Conservation (phyloP, 2,888 invertebrate species). For the Heliconius sara region DNA sequence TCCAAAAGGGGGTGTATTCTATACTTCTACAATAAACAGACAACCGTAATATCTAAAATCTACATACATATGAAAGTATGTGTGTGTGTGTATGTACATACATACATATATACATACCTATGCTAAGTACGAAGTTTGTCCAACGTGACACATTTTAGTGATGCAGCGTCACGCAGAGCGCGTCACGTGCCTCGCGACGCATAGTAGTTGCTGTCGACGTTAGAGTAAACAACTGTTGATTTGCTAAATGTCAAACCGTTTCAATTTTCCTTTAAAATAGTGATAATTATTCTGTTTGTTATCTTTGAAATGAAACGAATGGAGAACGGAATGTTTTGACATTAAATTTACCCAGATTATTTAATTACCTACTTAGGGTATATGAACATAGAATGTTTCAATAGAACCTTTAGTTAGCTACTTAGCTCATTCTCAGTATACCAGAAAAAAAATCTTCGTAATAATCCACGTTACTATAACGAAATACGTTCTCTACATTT, state of each 20-base stretch:
- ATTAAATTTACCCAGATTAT: too few species aligned
- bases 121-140: background rate
- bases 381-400: too few species aligned
- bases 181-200: background rate
- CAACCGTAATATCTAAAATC: too few species aligned
- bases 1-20: too few species aligned
- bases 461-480: too few species aligned
- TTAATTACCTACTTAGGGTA: too few species aligned
- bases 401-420: too few species aligned
- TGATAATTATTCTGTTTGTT: background rate
- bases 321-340: background rate
- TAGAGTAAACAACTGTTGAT: background rate
- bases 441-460: too few species aligned
- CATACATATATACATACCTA: background rate
- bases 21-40: too few species aligned
- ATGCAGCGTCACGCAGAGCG: slow-evolving; percentile 8
- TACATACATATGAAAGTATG: too few species aligned
- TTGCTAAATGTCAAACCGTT: background rate
- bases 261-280: background rate
- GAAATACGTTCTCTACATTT: too few species aligned
- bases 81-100: background rate
- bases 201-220: background rate
- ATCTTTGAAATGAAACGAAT: background rate
- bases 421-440: too few species aligned
- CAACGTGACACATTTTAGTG: slow-evolving; percentile 14